Evolutionary conservation across 2,113 vertebrate species (phyloP).

Genomic region (Cheirogaleus medius): DNA sequence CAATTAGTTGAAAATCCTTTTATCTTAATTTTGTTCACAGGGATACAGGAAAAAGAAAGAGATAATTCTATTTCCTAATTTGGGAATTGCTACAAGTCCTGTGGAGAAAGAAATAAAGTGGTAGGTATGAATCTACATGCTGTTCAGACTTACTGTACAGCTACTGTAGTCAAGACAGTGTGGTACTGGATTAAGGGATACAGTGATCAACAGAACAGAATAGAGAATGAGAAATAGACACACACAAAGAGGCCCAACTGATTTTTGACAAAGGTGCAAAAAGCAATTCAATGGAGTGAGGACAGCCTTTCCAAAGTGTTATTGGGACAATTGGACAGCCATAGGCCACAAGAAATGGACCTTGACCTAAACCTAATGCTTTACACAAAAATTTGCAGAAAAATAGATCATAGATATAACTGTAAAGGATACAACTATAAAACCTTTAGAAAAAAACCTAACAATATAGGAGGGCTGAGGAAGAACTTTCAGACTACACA

Average conservation of each 20-base stretch:
- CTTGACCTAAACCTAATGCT: background rate
- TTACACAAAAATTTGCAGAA: background rate
- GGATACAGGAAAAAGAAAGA: background rate
- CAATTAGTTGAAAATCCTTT: background rate
- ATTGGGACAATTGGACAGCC: background rate
- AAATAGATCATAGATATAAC: background rate
- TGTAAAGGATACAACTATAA: background rate
- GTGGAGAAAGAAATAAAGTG: background rate
- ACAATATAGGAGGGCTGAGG: too few relatives aligned
- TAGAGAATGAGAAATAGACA: background rate
- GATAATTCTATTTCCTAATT: background rate
- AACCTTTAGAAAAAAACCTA: background rate
- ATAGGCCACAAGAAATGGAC: background rate
- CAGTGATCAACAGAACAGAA: background rate
- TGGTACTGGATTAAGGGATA: background rate
- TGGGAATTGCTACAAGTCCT: background rate
- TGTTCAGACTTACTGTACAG: background rate
- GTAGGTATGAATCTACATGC: background rate
- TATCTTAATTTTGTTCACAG: background rate
- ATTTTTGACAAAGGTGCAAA: background rate
- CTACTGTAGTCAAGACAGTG: background rate
- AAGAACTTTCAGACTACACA: too few relatives aligned
- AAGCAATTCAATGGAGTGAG: background rate
- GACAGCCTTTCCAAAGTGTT: background rate
- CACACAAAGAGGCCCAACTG: background rate